A percentile compares a stretch with the other conserved stretches of the same genome.
These are phyloP conservation scores for Callopanchax toddi DNA, from an alignment of 2,113 vertebrate species.

Conservation along the genomic window DNA sequence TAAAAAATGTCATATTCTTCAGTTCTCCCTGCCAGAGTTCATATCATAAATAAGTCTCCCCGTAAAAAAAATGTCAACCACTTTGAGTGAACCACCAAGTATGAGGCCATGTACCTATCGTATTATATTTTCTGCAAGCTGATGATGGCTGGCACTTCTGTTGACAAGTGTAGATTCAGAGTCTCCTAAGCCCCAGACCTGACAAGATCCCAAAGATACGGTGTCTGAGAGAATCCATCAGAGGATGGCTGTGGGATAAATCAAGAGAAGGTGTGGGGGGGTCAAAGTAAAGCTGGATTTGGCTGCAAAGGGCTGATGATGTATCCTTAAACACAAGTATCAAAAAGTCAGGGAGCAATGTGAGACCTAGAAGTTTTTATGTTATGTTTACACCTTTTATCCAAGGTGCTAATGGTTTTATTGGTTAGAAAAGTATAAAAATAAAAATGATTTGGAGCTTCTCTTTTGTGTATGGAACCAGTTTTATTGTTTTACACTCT, in stretches of 20 bases:
- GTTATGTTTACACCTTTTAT: too few relatives aligned
- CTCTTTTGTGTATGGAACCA: too few relatives aligned
- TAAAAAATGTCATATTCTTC: constrained; percentile 31
- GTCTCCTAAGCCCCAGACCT: constrained; percentile 40
- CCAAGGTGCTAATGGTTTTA: too few relatives aligned
- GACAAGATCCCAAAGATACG: constrained; percentile 47
- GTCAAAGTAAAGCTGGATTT: constrained; percentile 24
- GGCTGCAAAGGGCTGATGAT: constrained; percentile 36
- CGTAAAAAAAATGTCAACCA: constrained; percentile 48
- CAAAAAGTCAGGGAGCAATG: constrained; percentile 12
- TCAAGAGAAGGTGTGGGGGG: constrained; percentile 8
- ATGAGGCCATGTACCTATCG: constrained; percentile 55
- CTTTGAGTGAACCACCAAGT: constrained; percentile 49
- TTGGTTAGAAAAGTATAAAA: too few relatives aligned
- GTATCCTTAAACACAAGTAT: not conserved
- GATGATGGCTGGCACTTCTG: constrained; percentile 56
- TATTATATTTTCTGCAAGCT: constrained; percentile 49
- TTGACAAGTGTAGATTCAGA: constrained; percentile 60
- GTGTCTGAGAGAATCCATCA: constrained; percentile 40
- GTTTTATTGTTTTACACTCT: too few relatives aligned
- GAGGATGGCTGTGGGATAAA: constrained; percentile 32
- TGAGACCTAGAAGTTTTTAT: constrained; percentile 28
- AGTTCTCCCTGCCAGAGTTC: constrained; percentile 34
- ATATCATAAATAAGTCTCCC: constrained; percentile 59
- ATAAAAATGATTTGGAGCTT: too few relatives aligned